Evolutionary conservation across 92 coral and sea anemone genomes (phyloP).

Genomic region (Phenganax marumi): DNA sequence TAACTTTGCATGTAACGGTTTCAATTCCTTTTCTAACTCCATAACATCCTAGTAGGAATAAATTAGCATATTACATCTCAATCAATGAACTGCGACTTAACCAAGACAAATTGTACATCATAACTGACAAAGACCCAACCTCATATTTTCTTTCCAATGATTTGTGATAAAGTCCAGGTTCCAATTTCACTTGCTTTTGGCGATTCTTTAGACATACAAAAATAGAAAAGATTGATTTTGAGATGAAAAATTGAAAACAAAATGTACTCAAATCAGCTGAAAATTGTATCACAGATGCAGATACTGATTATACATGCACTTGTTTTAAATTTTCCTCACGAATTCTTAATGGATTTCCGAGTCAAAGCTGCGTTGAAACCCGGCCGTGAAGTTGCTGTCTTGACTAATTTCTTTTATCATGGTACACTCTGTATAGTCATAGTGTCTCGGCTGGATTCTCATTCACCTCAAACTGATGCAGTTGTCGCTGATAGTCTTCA

Average conservation of each 20-base stretch:
- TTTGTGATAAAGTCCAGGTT: constrained; percentile 68
- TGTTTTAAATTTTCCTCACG: neutral
- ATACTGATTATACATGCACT: neutral
- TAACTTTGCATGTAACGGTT: constrained; percentile 78
- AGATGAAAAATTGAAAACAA: neutral
- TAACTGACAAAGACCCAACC: constrained; percentile 45
- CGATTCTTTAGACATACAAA: constrained; percentile 46
- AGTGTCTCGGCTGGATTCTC: no score
- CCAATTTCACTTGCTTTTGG: constrained; percentile 64
- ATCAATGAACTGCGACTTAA: no score
- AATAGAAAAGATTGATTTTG: neutral
- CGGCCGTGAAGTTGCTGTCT: no score
- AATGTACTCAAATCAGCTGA: neutral
- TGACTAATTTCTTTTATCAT: no score
- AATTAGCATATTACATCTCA: neutral
- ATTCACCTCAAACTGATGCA: constrained; percentile 69
- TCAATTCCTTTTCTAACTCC: constrained; percentile 64
- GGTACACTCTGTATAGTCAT: no score
- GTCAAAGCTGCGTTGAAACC: no score
- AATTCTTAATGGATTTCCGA: neutral
- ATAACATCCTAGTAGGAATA: constrained; percentile 63
- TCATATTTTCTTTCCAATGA: constrained; percentile 78
- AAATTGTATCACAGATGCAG: neutral
- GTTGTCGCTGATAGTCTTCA: constrained; percentile 72
- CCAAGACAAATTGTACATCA: neutral